Evolutionary conservation across 1,140 invertebrate genomes (phyloP), one percentile per base, ranked within the genome.

Genomic region (Maconellicoccus hirsutus): DNA sequence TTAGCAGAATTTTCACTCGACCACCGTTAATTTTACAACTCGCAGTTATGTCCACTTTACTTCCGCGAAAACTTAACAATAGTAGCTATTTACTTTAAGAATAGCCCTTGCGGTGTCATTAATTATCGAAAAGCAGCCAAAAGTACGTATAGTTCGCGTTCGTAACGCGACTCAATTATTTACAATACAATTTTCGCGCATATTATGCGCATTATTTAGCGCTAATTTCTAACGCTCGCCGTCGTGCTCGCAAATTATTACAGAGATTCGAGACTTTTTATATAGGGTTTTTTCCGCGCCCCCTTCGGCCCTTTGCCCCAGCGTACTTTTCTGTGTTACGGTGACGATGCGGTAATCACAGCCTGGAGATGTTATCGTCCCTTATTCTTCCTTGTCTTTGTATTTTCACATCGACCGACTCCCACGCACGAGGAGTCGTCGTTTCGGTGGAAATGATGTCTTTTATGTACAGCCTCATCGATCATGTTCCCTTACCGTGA

Each of bases 71-170:
- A 52, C 42, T 52, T 16, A 52, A 52, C 42, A 52, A 52, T 52
- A 52, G 42, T 52, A 52, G 42, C 42, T 52, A 52, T 52, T 52
- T 52, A 52, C 42, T 52, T 52, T 52, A 52, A 52, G 42, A 52
- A 52, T 52, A 52, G 42, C 42, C 42, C 42, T 52, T 52, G 42
- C 42, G 42, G 42, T 52, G 42, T 52, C 42, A 52, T 52, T 52
- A 52, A 52, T 52, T 52, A 52, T 52, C 42, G 42, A 52, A 52
- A 16, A 52, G 42, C 42, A 52, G 10, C 42, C 42, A 52, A 52
- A 52, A 52, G 42, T 52, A 52, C 42, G 42, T 52, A 52, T 52
- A 52, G 42, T 52, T 52, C 42, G 29, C 29, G 42, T 52, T 52
- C 12, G 42, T 52, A 52, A 52, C 42, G 42, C 42, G 42, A 52